A percentile compares a stretch with the other conserved stretches of the same genome.
These are phyloP conservation scores for Drosophila kambysellisi DNA, from an alignment of 2,888 invertebrate species.

Conservation along the genomic window DNA sequence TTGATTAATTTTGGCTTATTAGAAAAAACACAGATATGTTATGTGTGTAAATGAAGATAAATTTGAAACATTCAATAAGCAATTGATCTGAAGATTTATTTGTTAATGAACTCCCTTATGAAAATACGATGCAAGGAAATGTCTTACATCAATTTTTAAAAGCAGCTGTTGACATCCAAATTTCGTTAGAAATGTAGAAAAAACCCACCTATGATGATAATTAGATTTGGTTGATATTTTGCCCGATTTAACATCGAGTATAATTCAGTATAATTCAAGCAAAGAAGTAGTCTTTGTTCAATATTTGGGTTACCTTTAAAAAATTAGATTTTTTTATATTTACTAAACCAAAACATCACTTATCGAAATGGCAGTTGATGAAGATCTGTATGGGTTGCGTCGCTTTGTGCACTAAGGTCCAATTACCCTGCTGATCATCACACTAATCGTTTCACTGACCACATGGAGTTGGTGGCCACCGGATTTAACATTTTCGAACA, in stretches of 20 bases:
- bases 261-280: neutral
- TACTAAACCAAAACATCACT: neutral
- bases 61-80: accelerated
- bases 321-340: neutral
- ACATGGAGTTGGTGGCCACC: slow-evolving; percentile 96
- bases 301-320: too few species aligned
- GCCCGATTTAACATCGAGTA: too few species aligned
- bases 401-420: slow-evolving; percentile 71
- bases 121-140: too few species aligned
- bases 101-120: accelerated
- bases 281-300: too few species aligned
- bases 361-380: slow-evolving; percentile 12
- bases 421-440: slow-evolving; percentile 9
- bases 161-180: neutral
- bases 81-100: too few species aligned
- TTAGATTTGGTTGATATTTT: too few species aligned
- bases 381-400: slow-evolving; percentile 22
- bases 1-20: too few species aligned
- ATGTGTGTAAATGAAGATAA: too few species aligned
- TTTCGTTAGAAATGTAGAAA: too few species aligned
- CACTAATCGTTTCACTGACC: slow-evolving; percentile 88
- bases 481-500: slow-evolving; percentile 88
- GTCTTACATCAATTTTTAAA: neutral
- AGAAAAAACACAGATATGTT: too few species aligned
- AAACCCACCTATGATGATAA: too few species aligned